Evolutionary conservation across 2,888 invertebrate species (phyloP), one percentile per base, ranked within the genome.

Genomic region (Toxonevra muliebris): DNA sequence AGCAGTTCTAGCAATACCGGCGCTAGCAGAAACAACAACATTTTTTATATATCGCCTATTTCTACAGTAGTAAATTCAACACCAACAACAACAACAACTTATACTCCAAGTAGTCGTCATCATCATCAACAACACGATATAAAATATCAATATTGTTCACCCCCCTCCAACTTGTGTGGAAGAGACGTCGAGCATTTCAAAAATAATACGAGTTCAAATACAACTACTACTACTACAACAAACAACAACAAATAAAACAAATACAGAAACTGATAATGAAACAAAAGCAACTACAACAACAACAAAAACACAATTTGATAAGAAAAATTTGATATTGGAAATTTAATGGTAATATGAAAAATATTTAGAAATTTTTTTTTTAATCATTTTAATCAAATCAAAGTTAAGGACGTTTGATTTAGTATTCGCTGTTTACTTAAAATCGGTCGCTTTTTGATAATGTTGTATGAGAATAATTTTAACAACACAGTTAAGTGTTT

Each of bases 301-400:
- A 45, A 69, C 30, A 30, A 30, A 30, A 7, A 4, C 52, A 52
- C 58, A 66, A 71, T 69, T 63, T 64, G 88, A 90, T 81, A 89
- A 89, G 86, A 90, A 90, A 85, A 88, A 88, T 82, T 91, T 91
- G 86, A 90, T 91, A 84, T 86, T 87, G 74, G 87, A 83, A 83
- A 79, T 80, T 71, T 79, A 75, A 71, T 59, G 53, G 55, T 30
- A 54, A n/a, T n/a, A n/a, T n/a, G n/a, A n/a, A n/a, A 59, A 13
- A 17, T 40, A 40, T 61, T 55, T 61, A 48, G 13, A 48, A 30
- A 61, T 61, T 65, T 65, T 61, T 52, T 64, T 45, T 62, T 15
- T 55, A 43, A 48, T 57, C 59, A 10, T 55, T 69, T 72, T 71
- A 2, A 30, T 40, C 61, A 30, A 41, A n/a, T n/a, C n/a, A n/a